phyloP scores from a whole-genome alignment of 2,888 invertebrate species.

The Reticulitermes lucifugus region DNA sequence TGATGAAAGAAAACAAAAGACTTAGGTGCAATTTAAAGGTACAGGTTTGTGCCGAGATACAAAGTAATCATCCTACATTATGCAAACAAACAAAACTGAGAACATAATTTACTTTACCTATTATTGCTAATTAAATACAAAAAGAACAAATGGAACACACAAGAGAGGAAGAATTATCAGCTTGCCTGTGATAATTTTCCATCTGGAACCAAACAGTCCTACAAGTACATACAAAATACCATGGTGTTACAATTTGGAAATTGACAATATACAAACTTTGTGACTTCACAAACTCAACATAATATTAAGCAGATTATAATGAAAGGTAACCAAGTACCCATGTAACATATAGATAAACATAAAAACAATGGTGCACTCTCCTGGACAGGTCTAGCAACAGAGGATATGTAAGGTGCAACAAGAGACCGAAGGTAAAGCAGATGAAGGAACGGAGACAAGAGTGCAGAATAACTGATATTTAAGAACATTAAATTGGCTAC shows the following conservation, averaged over 20 bases:
- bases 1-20: neutral
- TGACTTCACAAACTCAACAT: neutral
- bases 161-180: slow-evolving; percentile 53
- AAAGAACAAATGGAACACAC: slow-evolving; percentile 46
- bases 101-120: slow-evolving; percentile 36
- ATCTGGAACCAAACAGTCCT: slow-evolving; percentile 55
- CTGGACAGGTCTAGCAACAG: neutral
- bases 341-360: neutral
- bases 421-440: neutral
- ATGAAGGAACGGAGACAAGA: neutral
- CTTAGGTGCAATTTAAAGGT: slow-evolving; percentile 38
- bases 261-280: neutral
- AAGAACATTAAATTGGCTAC: neutral
- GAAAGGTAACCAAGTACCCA: slow-evolving; percentile 15
- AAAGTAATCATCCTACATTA: slow-evolving; percentile 22
- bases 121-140: slow-evolving; percentile 30
- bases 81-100: slow-evolving; percentile 26
- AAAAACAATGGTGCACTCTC: slow-evolving; percentile 29
- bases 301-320: slow-evolving; percentile 19
- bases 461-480: neutral
- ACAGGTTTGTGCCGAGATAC: slow-evolving; percentile 40
- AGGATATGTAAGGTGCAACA: neutral
- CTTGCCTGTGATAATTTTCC: slow-evolving; percentile 55
- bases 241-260: slow-evolving; percentile 44
- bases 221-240: slow-evolving; percentile 53